These are phyloP conservation scores for Pachyuromys duprasi DNA, from an alignment of 2,797 vertebrate species.

Conservation along the genomic window DNA sequence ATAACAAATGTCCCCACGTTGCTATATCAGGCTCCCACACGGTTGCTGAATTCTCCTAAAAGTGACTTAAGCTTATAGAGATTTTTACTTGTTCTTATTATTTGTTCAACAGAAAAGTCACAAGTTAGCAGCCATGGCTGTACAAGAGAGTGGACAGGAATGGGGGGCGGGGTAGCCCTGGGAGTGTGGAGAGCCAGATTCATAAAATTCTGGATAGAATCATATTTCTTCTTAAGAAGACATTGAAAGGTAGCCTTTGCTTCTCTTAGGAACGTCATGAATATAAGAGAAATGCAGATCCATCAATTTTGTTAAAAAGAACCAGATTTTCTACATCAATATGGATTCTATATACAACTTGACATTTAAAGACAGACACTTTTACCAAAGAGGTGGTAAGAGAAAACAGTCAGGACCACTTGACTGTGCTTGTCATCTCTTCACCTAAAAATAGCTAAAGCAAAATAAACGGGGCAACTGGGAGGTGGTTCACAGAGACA, in stretches of 20 bases:
- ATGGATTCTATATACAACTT: slow-evolving; percentile 48
- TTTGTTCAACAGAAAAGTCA: not conserved
- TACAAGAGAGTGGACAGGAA: not conserved
- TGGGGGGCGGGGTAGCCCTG: not conserved
- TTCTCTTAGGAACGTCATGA: slow-evolving; percentile 30
- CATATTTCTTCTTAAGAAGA: slow-evolving; percentile 49
- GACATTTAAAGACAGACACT: slow-evolving; percentile 70
- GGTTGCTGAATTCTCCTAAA: not conserved
- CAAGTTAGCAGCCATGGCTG: slow-evolving; percentile 2
- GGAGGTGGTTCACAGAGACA: not conserved
- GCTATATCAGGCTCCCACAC: not conserved
- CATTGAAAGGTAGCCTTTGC: slow-evolving; percentile 7
- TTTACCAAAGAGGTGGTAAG: slow-evolving; percentile 33
- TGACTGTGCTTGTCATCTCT: not conserved
- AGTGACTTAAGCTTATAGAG: not conserved
- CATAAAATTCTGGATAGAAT: not conserved
- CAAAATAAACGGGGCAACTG: not conserved
- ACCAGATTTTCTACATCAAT: slow-evolving; percentile 64
- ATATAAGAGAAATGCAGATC: not conserved
- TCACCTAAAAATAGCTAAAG: slow-evolving; percentile 48
- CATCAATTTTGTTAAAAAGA: slow-evolving; percentile 63
- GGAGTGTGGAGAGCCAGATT: not conserved
- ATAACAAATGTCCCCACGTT: not conserved
- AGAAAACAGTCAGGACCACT: not conserved
- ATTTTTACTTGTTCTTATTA: slow-evolving; percentile 28